Conservation (phyloP, 2,888 invertebrate species). For the Cremastobaeus sp. region DNA sequence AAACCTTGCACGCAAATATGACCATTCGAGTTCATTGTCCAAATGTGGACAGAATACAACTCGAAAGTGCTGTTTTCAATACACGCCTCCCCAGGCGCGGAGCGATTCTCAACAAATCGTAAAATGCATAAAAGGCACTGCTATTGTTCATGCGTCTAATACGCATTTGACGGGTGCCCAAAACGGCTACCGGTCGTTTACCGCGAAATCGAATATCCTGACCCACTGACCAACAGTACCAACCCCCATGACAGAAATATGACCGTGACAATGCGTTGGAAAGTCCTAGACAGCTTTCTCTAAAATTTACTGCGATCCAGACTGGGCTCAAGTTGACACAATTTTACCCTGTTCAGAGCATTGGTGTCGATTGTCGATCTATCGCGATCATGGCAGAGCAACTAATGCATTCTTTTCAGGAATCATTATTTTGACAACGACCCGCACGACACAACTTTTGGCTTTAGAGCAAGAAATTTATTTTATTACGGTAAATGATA, state of each 20-base stretch:
- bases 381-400: constrained; percentile 1
- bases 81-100: constrained; percentile 1
- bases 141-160: constrained; percentile 38
- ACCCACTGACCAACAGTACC: constrained; percentile 54
- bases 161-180: constrained; percentile 49
- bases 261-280: constrained; percentile 64
- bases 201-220: constrained; percentile 45
- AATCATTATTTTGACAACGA: constrained; percentile 22
- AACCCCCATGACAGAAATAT: constrained; percentile 57
- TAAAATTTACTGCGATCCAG: constrained; percentile 1
- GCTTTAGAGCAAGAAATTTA: no score
- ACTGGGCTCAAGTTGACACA: constrained; percentile 16
- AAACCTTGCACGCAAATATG: constrained; percentile 43
- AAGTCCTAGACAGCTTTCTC: constrained; percentile 59
- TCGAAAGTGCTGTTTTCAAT: constrained; percentile 22
- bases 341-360: constrained; percentile 8
- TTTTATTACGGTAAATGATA: no score
- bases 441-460: no score
- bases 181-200: constrained; percentile 48
- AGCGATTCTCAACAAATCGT: constrained; percentile 19
- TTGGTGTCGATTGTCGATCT: not conserved
- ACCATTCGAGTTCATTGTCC: constrained; percentile 8
- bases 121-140: constrained; percentile 23
- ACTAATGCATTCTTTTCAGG: constrained; percentile 7
- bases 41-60: constrained; percentile 2